Percentiles rank a stretch among this genome's conserved stretches.
These are phyloP conservation scores for Sthenelais limicola DNA, from an alignment of 2,888 invertebrate species.

Conservation along the genomic window DNA sequence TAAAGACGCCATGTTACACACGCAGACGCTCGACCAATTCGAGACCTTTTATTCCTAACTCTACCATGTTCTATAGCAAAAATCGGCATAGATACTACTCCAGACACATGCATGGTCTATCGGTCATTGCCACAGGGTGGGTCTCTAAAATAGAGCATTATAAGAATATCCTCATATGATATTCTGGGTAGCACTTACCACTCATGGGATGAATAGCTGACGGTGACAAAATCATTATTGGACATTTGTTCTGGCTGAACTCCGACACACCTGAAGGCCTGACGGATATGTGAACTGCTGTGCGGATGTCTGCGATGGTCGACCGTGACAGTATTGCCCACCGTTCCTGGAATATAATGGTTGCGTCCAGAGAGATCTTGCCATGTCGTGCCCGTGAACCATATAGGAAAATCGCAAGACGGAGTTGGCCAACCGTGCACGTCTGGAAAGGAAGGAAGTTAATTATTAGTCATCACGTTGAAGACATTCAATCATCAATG, in stretches of 20 bases:
- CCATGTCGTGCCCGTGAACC: conserved; percentile 45
- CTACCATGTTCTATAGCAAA: too few relatives aligned
- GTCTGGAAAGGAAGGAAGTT: too few relatives aligned
- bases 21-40: too few relatives aligned
- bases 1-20: too few relatives aligned
- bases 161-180: too few relatives aligned
- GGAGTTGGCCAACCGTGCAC: conserved; percentile 41
- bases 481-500: too few relatives aligned
- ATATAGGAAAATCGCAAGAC: conserved; percentile 44
- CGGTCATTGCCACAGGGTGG: too few relatives aligned
- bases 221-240: conserved; percentile 16
- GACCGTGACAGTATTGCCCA: conserved; percentile 34
- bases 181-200: conserved; percentile 27
- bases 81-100: too few relatives aligned
- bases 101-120: too few relatives aligned
- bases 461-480: too few relatives aligned
- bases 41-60: too few relatives aligned
- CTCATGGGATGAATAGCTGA: conserved; percentile 40
- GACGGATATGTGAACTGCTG: conserved; percentile 17
- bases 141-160: too few relatives aligned
- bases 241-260: not conserved
- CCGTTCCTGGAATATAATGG: conserved; percentile 10
- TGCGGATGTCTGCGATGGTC: conserved; percentile 31
- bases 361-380: conserved; percentile 43
- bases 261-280: conserved; percentile 30